These are phyloP conservation scores for Butorides virescens DNA, from an alignment of 2,113 vertebrate genomes.

Conservation along the genomic window DNA sequence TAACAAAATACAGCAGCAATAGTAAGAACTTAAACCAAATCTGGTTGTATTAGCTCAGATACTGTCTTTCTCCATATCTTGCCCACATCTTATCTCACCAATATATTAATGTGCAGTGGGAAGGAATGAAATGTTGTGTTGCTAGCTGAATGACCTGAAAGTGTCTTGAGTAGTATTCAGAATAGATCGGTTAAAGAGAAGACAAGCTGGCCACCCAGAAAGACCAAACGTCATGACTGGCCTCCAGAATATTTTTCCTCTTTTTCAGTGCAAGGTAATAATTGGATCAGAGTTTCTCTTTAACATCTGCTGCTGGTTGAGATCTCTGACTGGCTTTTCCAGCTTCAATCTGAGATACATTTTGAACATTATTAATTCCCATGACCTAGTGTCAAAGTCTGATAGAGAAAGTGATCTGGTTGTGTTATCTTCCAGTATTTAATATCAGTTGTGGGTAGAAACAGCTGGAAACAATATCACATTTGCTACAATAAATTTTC, in stretches of 20 bases:
- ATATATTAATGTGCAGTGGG: not conserved
- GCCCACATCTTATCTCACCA: not conserved
- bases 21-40: not conserved
- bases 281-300: conserved; percentile 37
- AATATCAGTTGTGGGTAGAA: conserved; percentile 39
- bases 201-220: conserved; percentile 45
- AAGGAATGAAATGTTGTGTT: not conserved
- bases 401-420: conserved; percentile 51
- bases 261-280: conserved; percentile 34
- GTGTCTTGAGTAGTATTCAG: not conserved
- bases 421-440: conserved; percentile 31
- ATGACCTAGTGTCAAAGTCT: conserved; percentile 28
- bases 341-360: conserved; percentile 29
- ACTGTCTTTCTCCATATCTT: not conserved
- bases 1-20: not conserved
- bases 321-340: not conserved
- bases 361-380: conserved; percentile 50
- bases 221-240: not conserved
- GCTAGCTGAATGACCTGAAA: not conserved
- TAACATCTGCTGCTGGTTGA: conserved; percentile 62
- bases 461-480: conserved; percentile 59
- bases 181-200: not conserved
- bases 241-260: conserved; percentile 14
- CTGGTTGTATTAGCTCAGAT: not conserved
- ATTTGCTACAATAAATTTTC: conserved; percentile 35